A percentile compares a stretch with the other conserved stretches of the same genome.
Evolutionary conservation across 2,797 vertebrate genomes (phyloP).

Genomic region (Steatocranus sp.): DNA sequence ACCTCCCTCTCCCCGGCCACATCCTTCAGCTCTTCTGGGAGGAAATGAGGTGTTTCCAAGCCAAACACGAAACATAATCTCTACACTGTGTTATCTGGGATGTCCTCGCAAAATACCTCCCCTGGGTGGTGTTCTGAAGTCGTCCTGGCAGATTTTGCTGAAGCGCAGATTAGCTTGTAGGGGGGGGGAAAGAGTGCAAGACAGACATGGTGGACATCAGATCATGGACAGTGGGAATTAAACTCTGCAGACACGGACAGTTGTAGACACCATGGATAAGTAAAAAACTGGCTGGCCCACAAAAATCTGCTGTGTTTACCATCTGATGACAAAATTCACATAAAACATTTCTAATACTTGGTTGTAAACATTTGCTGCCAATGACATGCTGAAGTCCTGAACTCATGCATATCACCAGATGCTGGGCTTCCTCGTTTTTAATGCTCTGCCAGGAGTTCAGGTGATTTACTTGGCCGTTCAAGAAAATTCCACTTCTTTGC

Average conservation of each 20-base stretch:
- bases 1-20: background rate
- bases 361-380: background rate
- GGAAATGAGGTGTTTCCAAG: background rate
- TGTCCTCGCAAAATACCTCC: background rate
- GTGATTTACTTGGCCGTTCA: no score
- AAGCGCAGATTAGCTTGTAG: background rate
- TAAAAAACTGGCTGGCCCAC: background rate
- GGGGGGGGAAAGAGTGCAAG: background rate
- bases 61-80: background rate
- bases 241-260: background rate
- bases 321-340: background rate
- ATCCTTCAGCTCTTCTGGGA: background rate
- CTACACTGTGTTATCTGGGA: background rate
- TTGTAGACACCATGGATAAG: background rate
- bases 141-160: background rate
- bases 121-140: background rate
- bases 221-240: background rate
- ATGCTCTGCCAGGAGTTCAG: no score
- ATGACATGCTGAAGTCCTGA: background rate
- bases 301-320: background rate
- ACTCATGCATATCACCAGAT: background rate
- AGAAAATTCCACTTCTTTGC: no score
- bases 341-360: background rate
- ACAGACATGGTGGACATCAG: background rate
- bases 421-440: no score